phyloP scores from a whole-genome alignment of 1,140 invertebrate genomes.

The Apocrypta bakeri region DNA sequence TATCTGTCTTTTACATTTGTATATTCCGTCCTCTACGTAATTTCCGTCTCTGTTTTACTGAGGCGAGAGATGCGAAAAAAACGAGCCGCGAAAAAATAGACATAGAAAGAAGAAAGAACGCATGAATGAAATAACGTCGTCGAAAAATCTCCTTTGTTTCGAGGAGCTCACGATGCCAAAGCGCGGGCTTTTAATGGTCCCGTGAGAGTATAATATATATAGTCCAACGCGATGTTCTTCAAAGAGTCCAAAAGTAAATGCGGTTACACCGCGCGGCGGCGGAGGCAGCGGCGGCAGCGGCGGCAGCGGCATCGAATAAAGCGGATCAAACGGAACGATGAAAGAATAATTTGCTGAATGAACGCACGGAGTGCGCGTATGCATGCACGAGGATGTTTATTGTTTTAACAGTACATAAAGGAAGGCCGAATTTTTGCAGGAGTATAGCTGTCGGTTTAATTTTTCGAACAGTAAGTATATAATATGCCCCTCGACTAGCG shows the following conservation, averaged over 20 bases:
- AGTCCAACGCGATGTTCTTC: conserved; percentile 27
- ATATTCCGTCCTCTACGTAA: not conserved
- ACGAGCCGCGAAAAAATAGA: not conserved
- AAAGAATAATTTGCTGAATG: conserved; percentile 50
- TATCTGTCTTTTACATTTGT: not conserved
- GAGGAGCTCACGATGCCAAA: not conserved
- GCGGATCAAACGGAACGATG: conserved; percentile 48
- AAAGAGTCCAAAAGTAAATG: conserved; percentile 52
- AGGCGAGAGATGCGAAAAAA: conserved; percentile 9
- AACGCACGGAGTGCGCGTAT: not conserved
- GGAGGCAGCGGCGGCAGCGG: not conserved
- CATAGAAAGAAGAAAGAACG: not conserved
- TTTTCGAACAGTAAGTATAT: not conserved
- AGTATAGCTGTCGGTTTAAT: not conserved
- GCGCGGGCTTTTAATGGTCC: conserved; percentile 31
- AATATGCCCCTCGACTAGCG: no score
- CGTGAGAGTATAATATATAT: not conserved
- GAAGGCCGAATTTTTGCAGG: not conserved
- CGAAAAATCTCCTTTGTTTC: conserved; percentile 47
- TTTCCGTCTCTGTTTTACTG: not conserved
- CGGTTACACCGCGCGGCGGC: conserved; percentile 12
- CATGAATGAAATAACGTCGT: conserved; percentile 50
- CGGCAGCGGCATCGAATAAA: conserved; percentile 44
- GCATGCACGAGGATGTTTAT: conserved; percentile 34
- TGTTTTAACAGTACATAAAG: conserved; percentile 34